Evolutionary conservation across 2,888 invertebrate genomes (phyloP).

Genomic region (Dascillus cervinus): DNA sequence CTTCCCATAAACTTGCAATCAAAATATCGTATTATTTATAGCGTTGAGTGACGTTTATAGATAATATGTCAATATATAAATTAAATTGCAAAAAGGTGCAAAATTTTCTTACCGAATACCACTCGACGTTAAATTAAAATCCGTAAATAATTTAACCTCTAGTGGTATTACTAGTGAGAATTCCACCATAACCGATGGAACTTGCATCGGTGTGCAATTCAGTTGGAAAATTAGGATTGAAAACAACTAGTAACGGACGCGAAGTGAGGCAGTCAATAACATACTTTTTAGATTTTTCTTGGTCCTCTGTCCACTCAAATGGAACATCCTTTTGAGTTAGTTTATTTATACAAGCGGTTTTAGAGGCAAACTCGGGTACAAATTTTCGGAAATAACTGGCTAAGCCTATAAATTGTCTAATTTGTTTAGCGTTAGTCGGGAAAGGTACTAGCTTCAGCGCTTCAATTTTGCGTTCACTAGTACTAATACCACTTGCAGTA

Average conservation of each 20-base stretch:
- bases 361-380: constrained; percentile 2
- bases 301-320: constrained; percentile 15
- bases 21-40: too few species aligned
- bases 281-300: constrained; percentile 16
- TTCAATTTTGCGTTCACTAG: constrained; percentile 2
- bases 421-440: constrained; percentile 1
- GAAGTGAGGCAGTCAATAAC: constrained; percentile 14
- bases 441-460: background rate
- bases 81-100: too few species aligned
- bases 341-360: constrained; percentile 16
- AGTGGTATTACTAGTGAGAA: too few species aligned
- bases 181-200: too few species aligned
- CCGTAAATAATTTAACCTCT: too few species aligned
- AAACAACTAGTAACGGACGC: constrained; percentile 24
- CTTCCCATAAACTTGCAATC: too few species aligned
- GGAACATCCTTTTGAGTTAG: constrained; percentile 11
- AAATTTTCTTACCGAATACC: too few species aligned
- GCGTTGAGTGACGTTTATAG: too few species aligned
- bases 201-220: too few species aligned
- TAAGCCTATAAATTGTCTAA: constrained; percentile 3
- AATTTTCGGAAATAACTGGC: constrained; percentile 2
- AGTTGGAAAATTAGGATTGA: constrained; percentile 16
- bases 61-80: too few species aligned
- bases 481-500: constrained; percentile 1
- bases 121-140: too few species aligned